These are phyloP conservation scores for Leguminivora glycinivorella DNA, from an alignment of 1,140 invertebrate genomes.

Conservation along the genomic window DNA sequence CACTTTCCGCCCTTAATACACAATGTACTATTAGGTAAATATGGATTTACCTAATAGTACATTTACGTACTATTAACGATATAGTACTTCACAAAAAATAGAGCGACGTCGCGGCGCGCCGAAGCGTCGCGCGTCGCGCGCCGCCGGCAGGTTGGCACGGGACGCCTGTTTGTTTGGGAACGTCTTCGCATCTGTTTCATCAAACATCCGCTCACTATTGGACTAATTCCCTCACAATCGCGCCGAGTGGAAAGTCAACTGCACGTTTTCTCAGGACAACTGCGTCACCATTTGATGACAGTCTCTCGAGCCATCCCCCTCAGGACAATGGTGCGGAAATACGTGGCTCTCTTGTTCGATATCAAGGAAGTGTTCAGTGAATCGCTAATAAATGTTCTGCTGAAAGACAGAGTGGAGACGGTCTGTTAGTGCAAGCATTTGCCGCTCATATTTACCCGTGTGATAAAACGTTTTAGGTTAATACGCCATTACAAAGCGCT, in stretches of 20 bases:
- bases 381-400: conserved; percentile 67
- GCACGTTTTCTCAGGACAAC: conserved; percentile 38
- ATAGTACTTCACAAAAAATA: conserved; percentile 58
- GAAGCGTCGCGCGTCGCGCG: conserved; percentile 47
- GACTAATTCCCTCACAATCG: conserved; percentile 61
- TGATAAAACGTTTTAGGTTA: conserved; percentile 40
- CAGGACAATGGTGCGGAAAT: conserved; percentile 60
- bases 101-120: conserved; percentile 57
- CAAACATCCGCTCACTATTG: conserved; percentile 74
- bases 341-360: conserved; percentile 66
- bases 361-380: conserved; percentile 76
- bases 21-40: too few species aligned
- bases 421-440: conserved; percentile 41
- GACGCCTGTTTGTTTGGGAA: conserved; percentile 67
- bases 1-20: too few species aligned
- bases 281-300: conserved; percentile 51
- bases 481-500: conserved; percentile 36
- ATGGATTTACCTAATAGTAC: too few species aligned
- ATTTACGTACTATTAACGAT: too few species aligned
- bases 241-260: conserved; percentile 50
- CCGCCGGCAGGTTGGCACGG: conserved; percentile 65
- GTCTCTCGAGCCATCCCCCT: conserved; percentile 33
- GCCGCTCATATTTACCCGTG: conserved; percentile 33
- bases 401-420: conserved; percentile 67
- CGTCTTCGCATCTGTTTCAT: conserved; percentile 73